A percentile compares a stretch with the other conserved stretches of the same genome.
phyloP scores from a whole-genome alignment of 2,113 vertebrate species.

The Pelusios castaneus region DNA sequence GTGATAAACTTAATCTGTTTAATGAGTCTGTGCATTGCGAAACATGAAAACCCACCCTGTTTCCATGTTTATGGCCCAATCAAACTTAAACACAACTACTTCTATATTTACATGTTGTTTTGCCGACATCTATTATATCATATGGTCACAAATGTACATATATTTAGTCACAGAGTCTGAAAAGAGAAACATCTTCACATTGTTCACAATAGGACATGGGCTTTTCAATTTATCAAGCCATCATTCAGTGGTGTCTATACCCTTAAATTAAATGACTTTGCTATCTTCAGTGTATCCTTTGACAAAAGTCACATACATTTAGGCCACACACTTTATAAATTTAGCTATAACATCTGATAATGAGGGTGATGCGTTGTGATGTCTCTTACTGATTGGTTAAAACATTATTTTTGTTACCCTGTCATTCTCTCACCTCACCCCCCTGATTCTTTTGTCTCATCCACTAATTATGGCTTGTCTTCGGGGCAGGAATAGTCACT shows the following conservation, averaged over 20 bases:
- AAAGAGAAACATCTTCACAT: background rate
- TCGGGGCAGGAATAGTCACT: background rate
- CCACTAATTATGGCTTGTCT: background rate
- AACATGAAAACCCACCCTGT: slow-evolving; percentile 46
- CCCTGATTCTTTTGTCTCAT: background rate
- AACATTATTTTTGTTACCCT: fast-evolving
- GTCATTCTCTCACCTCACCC: background rate
- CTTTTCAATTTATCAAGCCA: background rate
- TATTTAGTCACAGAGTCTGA: background rate
- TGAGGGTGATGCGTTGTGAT: fast-evolving
- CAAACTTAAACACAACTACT: slow-evolving; percentile 74
- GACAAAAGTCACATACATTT: background rate
- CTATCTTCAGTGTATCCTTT: background rate
- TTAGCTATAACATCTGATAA: background rate
- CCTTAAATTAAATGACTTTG: background rate
- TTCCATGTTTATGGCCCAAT: slow-evolving; percentile 68
- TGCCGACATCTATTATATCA: background rate
- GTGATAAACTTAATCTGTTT: slow-evolving; percentile 57
- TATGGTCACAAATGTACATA: background rate
- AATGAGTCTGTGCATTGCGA: slow-evolving; percentile 54
- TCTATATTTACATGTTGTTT: slow-evolving; percentile 70
- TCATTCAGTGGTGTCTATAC: background rate
- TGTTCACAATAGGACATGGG: background rate
- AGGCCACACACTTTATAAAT: background rate
- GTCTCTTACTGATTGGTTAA: background rate